These are phyloP conservation scores for Microcaecilia unicolor DNA, from an alignment of 2,797 vertebrate species.

Conservation along the genomic window DNA sequence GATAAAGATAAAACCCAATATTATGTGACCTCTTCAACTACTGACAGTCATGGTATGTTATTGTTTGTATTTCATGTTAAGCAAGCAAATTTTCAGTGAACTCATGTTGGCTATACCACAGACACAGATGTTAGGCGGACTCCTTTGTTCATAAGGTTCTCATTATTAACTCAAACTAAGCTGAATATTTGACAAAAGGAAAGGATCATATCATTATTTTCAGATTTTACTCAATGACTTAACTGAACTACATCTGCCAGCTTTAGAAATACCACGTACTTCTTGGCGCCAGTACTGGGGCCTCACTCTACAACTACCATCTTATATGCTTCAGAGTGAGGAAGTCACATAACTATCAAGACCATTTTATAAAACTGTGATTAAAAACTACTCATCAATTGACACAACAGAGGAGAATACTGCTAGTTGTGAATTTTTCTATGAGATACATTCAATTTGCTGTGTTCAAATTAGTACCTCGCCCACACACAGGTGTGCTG, in stretches of 20 bases:
- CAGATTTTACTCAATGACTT: conserved; percentile 65
- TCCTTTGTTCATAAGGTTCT: conserved; percentile 76
- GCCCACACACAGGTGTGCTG: conserved; percentile 17
- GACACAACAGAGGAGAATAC: conserved; percentile 24
- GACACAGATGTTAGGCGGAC: conserved; percentile 62
- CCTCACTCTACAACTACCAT: conserved; percentile 47
- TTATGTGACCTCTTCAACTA: conserved; percentile 46
- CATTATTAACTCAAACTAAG: conserved; percentile 68
- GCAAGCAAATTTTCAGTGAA: conserved; percentile 63
- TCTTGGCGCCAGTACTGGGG: conserved; percentile 53
- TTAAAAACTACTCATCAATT: conserved; percentile 44
- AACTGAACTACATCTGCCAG: conserved; percentile 65
- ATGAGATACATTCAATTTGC: too few species aligned
- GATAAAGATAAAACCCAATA: conserved; percentile 48
- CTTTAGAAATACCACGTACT: conserved; percentile 57
- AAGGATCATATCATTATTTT: conserved; percentile 70
- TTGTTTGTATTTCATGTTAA: conserved; percentile 53
- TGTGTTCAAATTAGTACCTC: too few species aligned
- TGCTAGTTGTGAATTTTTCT: conserved; percentile 37
- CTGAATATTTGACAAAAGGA: conserved; percentile 65
- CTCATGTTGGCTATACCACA: conserved; percentile 70
- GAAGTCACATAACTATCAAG: conserved; percentile 53
- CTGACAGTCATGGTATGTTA: conserved; percentile 50
- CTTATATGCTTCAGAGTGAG: conserved; percentile 39
- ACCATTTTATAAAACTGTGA: conserved; percentile 51